Evolutionary conservation across 64 coral and sea anemone species (phyloP).

Genomic region (Platygyra sinensis): DNA sequence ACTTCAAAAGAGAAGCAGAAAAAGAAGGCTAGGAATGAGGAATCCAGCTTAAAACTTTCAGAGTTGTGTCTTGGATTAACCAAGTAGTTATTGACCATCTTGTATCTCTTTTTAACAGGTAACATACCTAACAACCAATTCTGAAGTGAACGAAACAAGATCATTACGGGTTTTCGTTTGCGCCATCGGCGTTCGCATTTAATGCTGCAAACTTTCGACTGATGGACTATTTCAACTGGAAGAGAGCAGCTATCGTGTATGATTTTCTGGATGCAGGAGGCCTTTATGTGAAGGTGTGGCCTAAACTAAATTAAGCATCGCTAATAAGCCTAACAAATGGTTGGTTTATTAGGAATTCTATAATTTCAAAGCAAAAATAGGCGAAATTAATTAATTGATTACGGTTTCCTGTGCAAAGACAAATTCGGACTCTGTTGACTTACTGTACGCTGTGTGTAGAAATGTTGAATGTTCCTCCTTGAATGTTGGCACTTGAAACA

Average conservation of each 20-base stretch:
- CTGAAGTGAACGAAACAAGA: not conserved
- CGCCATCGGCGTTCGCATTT: not conserved
- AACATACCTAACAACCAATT: not conserved
- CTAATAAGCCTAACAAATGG: not conserved
- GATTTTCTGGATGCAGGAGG: not conserved
- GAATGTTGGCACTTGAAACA: too few relatives aligned
- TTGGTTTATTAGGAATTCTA: not conserved
- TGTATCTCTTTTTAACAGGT: not conserved
- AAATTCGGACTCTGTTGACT: too few relatives aligned
- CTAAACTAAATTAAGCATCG: not conserved
- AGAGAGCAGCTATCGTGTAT: slow-evolving; percentile 33
- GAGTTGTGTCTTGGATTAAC: too few relatives aligned
- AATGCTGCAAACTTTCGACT: too few relatives aligned
- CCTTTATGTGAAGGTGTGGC: not conserved
- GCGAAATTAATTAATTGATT: too few relatives aligned
- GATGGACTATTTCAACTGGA: slow-evolving; percentile 42
- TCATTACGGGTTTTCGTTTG: not conserved
- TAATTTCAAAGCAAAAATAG: not conserved
- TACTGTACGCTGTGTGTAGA: too few relatives aligned
- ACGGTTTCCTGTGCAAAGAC: too few relatives aligned
- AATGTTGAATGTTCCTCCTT: too few relatives aligned
- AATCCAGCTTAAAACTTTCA: too few relatives aligned
- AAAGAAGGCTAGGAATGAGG: too few relatives aligned
- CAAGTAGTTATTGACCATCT: too few relatives aligned
- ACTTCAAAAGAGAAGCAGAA: too few relatives aligned